These are phyloP conservation scores for Paramormyrops kingsleyae DNA, from an alignment of 2,113 vertebrate species.

Conservation along the genomic window DNA sequence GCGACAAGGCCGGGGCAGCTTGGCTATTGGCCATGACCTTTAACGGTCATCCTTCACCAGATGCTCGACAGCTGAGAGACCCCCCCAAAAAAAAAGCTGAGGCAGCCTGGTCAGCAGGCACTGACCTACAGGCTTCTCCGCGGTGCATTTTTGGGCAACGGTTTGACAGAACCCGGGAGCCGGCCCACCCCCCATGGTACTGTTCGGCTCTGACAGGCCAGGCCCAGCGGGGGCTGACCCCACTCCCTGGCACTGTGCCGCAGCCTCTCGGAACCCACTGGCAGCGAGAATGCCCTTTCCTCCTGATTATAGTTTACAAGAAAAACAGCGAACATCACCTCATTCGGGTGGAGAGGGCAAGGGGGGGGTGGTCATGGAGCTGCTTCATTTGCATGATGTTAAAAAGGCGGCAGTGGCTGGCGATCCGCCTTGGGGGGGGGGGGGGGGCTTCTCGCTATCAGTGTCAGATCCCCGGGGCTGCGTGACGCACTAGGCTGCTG, in stretches of 20 bases:
- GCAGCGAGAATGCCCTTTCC: neutral
- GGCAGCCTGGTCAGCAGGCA: neutral
- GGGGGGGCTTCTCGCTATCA: neutral
- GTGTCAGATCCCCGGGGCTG: neutral
- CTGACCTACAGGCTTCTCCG: neutral
- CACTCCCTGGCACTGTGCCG: neutral
- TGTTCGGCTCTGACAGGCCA: neutral
- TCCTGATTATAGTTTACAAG: neutral
- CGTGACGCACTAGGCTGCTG: neutral
- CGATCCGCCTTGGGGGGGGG: neutral
- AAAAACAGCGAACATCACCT: neutral
- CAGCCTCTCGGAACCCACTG: neutral
- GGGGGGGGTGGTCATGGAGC: neutral
- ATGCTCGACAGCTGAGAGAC: neutral
- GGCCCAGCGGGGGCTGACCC: neutral
- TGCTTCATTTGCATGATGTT: neutral
- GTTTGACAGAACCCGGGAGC: neutral
- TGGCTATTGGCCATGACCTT: neutral
- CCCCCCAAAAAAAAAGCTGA: neutral
- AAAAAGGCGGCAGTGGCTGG: neutral
- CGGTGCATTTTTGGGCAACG: neutral
- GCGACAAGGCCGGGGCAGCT: neutral
- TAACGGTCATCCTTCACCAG: neutral
- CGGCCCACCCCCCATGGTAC: neutral
- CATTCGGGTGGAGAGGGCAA: neutral